Percentiles rank a stretch among this genome's conserved stretches.
phyloP scores from a whole-genome alignment of 1,140 invertebrate genomes.

The Matsumurasca onukii region DNA sequence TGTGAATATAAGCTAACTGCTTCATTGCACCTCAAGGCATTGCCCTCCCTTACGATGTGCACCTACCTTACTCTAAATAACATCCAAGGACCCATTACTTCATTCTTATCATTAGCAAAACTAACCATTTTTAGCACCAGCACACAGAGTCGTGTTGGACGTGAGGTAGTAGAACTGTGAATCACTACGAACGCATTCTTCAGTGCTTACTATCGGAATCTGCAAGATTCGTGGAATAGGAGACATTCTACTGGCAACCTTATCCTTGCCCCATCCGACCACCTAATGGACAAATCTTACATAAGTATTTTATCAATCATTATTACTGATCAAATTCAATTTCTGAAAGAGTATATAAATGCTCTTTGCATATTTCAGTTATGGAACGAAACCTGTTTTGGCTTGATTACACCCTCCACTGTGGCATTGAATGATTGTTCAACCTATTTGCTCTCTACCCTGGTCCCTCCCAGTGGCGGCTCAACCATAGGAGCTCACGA shows the following conservation, averaged over 20 bases:
- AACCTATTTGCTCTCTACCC: too few species aligned
- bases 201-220: conserved; percentile 49
- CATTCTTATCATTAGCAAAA: background rate
- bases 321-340: too few species aligned
- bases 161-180: conserved; percentile 40
- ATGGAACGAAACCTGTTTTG: too few species aligned
- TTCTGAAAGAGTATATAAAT: too few species aligned
- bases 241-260: conserved; percentile 46
- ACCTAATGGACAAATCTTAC: conserved; percentile 47
- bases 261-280: conserved; percentile 64
- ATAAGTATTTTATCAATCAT: too few species aligned
- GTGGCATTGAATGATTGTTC: too few species aligned
- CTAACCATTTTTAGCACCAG: conserved; percentile 55
- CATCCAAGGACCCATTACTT: background rate
- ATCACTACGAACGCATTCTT: conserved; percentile 42
- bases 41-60: background rate
- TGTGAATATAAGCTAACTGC: too few species aligned
- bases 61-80: background rate
- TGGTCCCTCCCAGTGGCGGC: too few species aligned
- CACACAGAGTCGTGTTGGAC: conserved; percentile 55
- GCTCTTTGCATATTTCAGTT: too few species aligned
- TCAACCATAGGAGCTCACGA: too few species aligned
- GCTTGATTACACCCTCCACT: too few species aligned
- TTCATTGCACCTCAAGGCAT: too few species aligned
- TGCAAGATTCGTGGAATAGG: conserved; percentile 44